Evolutionary conservation across 2,113 vertebrate species (phyloP), one percentile per base, ranked within the genome.

Genomic region (Rhinogobius similis): DNA sequence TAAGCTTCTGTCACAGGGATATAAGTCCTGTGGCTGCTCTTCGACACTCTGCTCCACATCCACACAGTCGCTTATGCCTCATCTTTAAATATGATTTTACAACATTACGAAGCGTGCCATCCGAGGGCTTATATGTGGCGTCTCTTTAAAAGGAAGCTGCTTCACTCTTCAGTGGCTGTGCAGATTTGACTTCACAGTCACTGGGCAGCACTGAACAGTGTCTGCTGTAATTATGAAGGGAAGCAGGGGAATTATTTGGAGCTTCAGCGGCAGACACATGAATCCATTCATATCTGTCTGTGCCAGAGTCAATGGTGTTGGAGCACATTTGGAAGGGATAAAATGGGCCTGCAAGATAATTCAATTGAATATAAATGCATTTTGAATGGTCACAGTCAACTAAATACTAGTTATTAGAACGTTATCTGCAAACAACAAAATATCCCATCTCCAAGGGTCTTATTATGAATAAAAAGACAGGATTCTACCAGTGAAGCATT

Each of bases 31-130:
- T 11, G 5, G 10, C 50, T 53, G 50, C 50, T 53, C 21, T 10
- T 53, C 18, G 44, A 48, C 50, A 53, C 5, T 23, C n/a, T 50
- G 48, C 32, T 62, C 59, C 9, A 20, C 10, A 39, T 20, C 32
- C 32, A 36, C 32, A 36, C 32, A 36, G 20, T 21, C 29, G 6
- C 4, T 38, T 62, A 62, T 21, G 3, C 20, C 27, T 62, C 20
- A 62, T 62, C 61, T 41, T 43, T 41, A 63, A 63, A 63, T 26
- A 46, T 32, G 20, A 44, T 43, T 71, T 58, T 39, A 41, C 21
- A 18, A 26, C 32, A 52, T 59, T 58, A n/a, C 32, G 1, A 27
- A 4, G 24, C 14, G 2, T 46, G 16, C 20, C n/a, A 8, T 18
- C 70, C 11, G 0, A 24, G n/a, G 24, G 53, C 53, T 56, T 27